Conservation (phyloP, 2,888 invertebrate species). For the Stramonita haemastoma region DNA sequence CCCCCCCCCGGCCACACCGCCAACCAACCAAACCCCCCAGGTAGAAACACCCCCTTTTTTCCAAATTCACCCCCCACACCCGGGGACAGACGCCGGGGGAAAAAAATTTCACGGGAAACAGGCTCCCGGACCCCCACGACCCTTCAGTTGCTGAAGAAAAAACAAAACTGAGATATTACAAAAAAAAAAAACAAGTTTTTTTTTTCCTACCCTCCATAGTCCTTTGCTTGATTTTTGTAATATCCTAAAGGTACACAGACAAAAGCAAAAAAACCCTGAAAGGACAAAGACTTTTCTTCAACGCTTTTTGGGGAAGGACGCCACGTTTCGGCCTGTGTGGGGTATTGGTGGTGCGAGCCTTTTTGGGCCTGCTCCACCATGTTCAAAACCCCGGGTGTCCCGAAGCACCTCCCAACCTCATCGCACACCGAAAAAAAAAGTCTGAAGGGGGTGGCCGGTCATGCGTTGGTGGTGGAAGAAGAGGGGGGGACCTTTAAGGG, state of each 20-base stretch:
- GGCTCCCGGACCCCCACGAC: constrained; percentile 11
- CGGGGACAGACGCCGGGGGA: constrained; percentile 2
- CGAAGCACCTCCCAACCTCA: constrained; percentile 4
- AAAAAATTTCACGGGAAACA: constrained; percentile 29
- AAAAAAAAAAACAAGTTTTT: constrained; percentile 17
- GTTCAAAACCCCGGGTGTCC: neutral
- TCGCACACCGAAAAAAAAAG: constrained; percentile 15
- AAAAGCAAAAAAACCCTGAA: constrained; percentile 23
- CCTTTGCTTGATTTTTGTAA: neutral
- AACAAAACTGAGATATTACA: neutral
- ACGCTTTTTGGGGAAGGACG: neutral
- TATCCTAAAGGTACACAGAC: constrained; percentile 21
- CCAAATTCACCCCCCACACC: constrained; percentile 31
- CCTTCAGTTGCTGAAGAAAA: constrained; percentile 3
- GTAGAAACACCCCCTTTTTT: constrained; percentile 24
- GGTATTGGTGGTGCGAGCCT: neutral
- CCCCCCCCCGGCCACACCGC: too few relatives aligned
- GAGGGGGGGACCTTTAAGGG: constrained; percentile 36
- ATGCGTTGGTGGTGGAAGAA: constrained; percentile 25
- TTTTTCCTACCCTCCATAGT: neutral
- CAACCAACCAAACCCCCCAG: constrained; percentile 17
- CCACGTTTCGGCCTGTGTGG: neutral
- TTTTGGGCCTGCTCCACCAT: neutral
- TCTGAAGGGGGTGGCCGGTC: neutral
- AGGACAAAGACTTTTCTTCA: constrained; percentile 23